Evolutionary conservation across 2,888 invertebrate genomes (phyloP).

Genomic region (Lochmaea capreae): DNA sequence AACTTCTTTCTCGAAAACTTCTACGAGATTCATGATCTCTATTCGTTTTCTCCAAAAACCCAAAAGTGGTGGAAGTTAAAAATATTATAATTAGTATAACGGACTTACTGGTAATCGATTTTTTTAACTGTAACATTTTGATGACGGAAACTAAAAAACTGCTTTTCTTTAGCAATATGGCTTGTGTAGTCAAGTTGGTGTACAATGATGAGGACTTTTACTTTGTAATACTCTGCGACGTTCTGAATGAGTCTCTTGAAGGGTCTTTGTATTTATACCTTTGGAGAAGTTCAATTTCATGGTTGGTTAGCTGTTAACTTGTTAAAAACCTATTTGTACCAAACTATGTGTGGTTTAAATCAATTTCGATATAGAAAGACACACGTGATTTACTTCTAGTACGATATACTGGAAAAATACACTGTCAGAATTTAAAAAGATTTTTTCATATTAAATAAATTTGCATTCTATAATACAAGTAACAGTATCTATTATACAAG

Average conservation of each 20-base stretch:
- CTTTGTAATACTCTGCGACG: conserved; percentile 35
- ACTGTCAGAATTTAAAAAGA: conserved; percentile 16
- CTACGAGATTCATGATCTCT: conserved; percentile 19
- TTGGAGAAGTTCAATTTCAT: conserved; percentile 40
- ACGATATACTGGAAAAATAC: conserved; percentile 17
- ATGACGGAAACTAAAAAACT: conserved; percentile 31
- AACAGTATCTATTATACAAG: too few species aligned
- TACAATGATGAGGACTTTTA: conserved; percentile 30
- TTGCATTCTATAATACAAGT: too few species aligned
- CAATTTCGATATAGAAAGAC: conserved; percentile 32
- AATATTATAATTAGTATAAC: conserved; percentile 38
- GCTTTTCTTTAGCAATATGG: conserved; percentile 29
- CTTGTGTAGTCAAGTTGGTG: conserved; percentile 44
- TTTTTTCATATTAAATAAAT: neutral
- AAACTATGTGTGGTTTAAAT: conserved; percentile 44
- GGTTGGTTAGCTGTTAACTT: conserved; percentile 37
- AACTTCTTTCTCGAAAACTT: conserved; percentile 21
- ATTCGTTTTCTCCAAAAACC: conserved; percentile 34
- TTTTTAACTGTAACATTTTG: conserved; percentile 42
- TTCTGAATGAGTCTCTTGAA: conserved; percentile 24
- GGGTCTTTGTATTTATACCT: conserved; percentile 39
- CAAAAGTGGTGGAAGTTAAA: conserved; percentile 37
- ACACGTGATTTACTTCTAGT: conserved; percentile 32
- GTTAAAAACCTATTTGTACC: conserved; percentile 45
- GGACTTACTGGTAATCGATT: conserved; percentile 36